Percentiles rank a stretch among this genome's conserved stretches.
These are phyloP conservation scores for Drosophila bifasciata DNA, from an alignment of 1,140 invertebrate species.

Conservation along the genomic window DNA sequence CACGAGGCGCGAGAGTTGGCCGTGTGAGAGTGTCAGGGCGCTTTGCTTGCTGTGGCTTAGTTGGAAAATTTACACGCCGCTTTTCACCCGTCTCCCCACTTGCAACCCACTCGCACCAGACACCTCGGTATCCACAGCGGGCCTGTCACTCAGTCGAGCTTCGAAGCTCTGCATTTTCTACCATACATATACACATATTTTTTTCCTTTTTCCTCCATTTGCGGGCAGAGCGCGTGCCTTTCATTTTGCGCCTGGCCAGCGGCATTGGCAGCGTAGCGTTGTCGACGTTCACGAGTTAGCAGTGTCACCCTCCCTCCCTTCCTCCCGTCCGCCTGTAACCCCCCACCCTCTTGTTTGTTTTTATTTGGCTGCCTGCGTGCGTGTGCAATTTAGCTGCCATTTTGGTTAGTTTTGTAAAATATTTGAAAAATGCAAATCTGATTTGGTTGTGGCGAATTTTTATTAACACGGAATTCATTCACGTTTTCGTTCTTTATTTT, in stretches of 20 bases:
- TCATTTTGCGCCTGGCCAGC: conserved; percentile 53
- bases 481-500: conserved; percentile 11
- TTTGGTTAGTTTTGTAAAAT: conserved; percentile 48
- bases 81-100: conserved; percentile 2
- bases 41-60: conserved; percentile 57
- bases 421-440: conserved; percentile 54
- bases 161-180: conserved; percentile 15
- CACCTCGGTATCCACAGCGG: conserved; percentile 12
- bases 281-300: conserved; percentile 62
- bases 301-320: conserved; percentile 9
- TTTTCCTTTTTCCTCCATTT: neutral
- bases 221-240: conserved; percentile 47
- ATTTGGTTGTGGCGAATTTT: conserved; percentile 37
- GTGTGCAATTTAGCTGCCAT: conserved; percentile 35
- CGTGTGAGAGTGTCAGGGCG: conserved; percentile 38
- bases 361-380: neutral
- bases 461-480: conserved; percentile 48
- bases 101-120: neutral
- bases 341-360: neutral
- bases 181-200: conserved; percentile 20
- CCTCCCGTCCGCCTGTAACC: too few relatives aligned
- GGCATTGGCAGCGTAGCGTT: conserved; percentile 45
- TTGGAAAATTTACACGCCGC: conserved; percentile 59
- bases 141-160: conserved; percentile 35
- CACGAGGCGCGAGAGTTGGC: conserved; percentile 27